Evolutionary conservation across 2,797 vertebrate genomes (phyloP), one percentile per base, ranked within the genome.

Genomic region (Hoplostethus atlanticus): DNA sequence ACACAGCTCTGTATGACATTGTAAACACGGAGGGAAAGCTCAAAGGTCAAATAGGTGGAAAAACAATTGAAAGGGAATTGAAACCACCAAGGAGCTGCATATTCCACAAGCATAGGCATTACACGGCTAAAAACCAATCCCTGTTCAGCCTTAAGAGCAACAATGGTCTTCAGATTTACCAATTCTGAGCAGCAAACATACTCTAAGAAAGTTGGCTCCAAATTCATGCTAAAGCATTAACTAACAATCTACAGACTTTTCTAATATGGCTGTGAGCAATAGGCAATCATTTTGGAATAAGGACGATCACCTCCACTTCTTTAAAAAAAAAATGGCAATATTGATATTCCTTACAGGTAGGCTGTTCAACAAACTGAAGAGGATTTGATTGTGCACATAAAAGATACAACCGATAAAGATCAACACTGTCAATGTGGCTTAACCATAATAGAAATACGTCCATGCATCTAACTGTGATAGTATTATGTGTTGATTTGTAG

Each of bases 91-190:
- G 48, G 55, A 73, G 69, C 69, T 53, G 64, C 68, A 72, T 70
- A 79, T 77, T 74, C 63, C 52, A 77, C 67, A 86, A 75, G 64
- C 72, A 58, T 51, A 81, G 79, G 83, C 79, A 80, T 84, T 68
- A 46, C 47, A 2, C 5, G 46, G 76, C 74, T 72, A 63, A 46
- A 50, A 48, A 61, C 61, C 6, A 65, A 84, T 58, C 76, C 80
- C 47, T 51, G 74, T 25, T 68, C 55, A 31, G 78, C 51, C 25
- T 64, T 5, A 21, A 6, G n/a, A 76, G 71, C 61, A 73, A 28
- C 28, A 28, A 28, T 8, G 34, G 5, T 36, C 5, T 6, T 36
- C 34, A 36, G 34, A 8, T 36, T 36, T 8, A 36, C 7, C 34
- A 36, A 8, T 36, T 8, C 34, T 36, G 34, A 36, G 6, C 34